Evolutionary conservation across 2,797 vertebrate species (phyloP).

Genomic region (Lagocephalus sceleratus): DNA sequence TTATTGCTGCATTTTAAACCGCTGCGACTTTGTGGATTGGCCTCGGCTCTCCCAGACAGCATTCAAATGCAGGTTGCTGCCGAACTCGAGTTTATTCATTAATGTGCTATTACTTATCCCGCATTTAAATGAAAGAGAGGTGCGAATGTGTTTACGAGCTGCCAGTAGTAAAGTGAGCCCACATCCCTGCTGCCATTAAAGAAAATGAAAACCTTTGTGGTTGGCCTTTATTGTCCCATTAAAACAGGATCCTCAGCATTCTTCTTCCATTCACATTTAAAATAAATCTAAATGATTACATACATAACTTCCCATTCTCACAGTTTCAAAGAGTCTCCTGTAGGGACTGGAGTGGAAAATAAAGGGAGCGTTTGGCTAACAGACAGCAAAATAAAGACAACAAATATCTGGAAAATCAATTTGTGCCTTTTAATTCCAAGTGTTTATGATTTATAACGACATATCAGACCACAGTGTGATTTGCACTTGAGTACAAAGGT

Average conservation of each 20-base stretch:
- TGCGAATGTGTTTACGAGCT: constrained; percentile 79
- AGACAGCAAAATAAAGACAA: constrained; percentile 20
- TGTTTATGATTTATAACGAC: constrained; percentile 2
- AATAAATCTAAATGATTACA: constrained; percentile 65
- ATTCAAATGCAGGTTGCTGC: constrained; percentile 77
- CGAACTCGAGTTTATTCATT: constrained; percentile 64
- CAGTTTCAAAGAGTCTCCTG: constrained; percentile 46
- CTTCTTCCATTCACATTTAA: constrained; percentile 63
- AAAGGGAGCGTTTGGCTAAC: constrained; percentile 30
- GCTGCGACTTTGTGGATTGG: constrained; percentile 75
- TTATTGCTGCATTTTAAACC: constrained; percentile 33
- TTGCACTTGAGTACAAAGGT: constrained; percentile 9
- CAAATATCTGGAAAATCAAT: not conserved
- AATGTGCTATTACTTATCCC: constrained; percentile 74
- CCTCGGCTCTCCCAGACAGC: constrained; percentile 67
- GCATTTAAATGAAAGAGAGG: constrained; percentile 79
- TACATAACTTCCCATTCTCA: constrained; percentile 53
- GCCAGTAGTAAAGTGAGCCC: constrained; percentile 57
- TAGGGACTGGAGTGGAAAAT: constrained; percentile 29
- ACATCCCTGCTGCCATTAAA: constrained; percentile 58
- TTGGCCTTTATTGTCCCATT: constrained; percentile 73
- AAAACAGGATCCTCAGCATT: constrained; percentile 68
- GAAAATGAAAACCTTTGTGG: constrained; percentile 57
- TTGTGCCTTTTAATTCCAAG: constrained; percentile 1
- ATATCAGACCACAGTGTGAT: constrained; percentile 3